phyloP scores from a whole-genome alignment of 2,113 vertebrate genomes.

The Ornithorhynchus anatinus region DNA sequence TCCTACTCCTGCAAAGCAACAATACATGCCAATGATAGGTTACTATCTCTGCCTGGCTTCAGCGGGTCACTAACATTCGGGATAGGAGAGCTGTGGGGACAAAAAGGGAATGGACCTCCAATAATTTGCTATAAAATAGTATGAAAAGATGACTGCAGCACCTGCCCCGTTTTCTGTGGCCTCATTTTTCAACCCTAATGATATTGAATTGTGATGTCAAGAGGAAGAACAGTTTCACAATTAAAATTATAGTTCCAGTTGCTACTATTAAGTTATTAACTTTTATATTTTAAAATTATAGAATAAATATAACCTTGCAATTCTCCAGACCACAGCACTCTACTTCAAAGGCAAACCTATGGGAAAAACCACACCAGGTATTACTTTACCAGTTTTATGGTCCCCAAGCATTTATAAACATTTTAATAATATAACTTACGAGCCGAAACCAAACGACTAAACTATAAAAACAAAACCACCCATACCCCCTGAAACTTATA shows the following conservation, averaged over 20 bases:
- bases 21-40: too few species aligned
- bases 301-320: conserved; percentile 61
- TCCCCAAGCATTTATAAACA: conserved; percentile 48
- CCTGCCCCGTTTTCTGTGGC: background rate
- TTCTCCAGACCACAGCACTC: conserved; percentile 45
- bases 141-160: background rate
- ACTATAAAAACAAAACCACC: conserved; percentile 8
- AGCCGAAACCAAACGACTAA: conserved; percentile 58
- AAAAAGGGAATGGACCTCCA: background rate
- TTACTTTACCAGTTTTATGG: conserved; percentile 54
- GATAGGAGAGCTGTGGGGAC: background rate
- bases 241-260: conserved; percentile 57
- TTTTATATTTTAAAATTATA: conserved; percentile 64
- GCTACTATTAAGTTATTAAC: conserved; percentile 61
- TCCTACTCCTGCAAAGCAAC: too few species aligned
- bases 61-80: background rate
- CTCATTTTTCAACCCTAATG: conserved; percentile 11
- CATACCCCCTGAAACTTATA: background rate
- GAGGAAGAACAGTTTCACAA: conserved; percentile 52
- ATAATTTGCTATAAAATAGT: background rate
- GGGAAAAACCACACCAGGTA: conserved; percentile 36
- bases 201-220: conserved; percentile 28
- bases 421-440: conserved; percentile 48
- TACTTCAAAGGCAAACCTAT: conserved; percentile 58
- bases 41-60: background rate